These are phyloP conservation scores for Larimichthys crocea DNA, from an alignment of 2,113 vertebrate genomes.

Conservation along the genomic window DNA sequence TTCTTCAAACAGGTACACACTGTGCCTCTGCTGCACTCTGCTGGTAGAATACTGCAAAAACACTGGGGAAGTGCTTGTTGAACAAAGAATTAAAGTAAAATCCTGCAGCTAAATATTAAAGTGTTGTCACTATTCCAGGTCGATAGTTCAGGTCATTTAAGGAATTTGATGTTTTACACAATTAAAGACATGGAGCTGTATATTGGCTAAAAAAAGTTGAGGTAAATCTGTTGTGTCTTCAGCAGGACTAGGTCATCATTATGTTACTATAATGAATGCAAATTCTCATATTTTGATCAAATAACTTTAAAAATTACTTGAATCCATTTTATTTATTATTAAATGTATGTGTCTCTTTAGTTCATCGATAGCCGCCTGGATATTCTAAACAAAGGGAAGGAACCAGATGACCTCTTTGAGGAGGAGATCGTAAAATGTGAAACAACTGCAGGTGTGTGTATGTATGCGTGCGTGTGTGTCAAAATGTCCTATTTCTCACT, in stretches of 20 bases:
- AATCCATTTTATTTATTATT: too few species aligned
- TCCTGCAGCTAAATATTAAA: too few species aligned
- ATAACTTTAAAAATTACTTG: neutral
- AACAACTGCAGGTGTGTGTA: slow-evolving; percentile 80
- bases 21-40: slow-evolving; percentile 30
- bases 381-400: slow-evolving; percentile 85
- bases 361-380: slow-evolving; percentile 90
- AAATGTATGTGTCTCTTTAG: slow-evolving; percentile 67
- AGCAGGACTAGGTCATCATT: neutral
- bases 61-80: too few species aligned
- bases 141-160: neutral
- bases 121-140: neutral
- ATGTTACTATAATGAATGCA: neutral
- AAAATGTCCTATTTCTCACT: neutral
- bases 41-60: slow-evolving; percentile 23
- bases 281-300: neutral
- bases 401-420: slow-evolving; percentile 90
- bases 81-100: neutral
- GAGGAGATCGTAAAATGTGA: slow-evolving; percentile 85
- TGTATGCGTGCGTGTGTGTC: neutral
- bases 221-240: neutral
- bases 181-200: neutral
- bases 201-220: neutral
- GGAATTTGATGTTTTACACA: neutral
- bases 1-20: slow-evolving; percentile 90